Percentiles rank a stretch among this genome's conserved stretches.
These are phyloP conservation scores for Numenius phaeopus DNA, from an alignment of 2,797 vertebrate species.

Conservation along the genomic window DNA sequence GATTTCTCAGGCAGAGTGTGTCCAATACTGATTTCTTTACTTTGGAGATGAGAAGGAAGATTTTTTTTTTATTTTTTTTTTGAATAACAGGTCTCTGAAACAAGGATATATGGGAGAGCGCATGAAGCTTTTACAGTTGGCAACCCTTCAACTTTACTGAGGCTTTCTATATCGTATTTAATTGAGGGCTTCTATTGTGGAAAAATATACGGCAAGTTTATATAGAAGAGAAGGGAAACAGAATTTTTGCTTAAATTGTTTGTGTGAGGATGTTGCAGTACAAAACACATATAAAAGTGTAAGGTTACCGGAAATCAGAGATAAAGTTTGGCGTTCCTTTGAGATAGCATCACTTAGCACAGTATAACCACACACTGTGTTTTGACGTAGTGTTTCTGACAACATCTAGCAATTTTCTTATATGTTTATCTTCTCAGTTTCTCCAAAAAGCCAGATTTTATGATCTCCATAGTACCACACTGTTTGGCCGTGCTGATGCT, in stretches of 20 bases:
- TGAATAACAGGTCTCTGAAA: neutral
- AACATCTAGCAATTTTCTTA: neutral
- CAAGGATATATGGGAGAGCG: neutral
- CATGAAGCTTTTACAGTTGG: neutral
- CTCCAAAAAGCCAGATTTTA: neutral
- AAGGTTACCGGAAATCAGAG: slow-evolving; percentile 26
- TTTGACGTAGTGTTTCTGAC: neutral
- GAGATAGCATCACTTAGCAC: slow-evolving; percentile 31
- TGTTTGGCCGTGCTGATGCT: rapidly evolving
- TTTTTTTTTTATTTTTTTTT: neutral
- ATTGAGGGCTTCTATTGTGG: neutral
- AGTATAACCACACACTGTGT: neutral
- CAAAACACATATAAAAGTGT: neutral
- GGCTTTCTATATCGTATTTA: neutral
- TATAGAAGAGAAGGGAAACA: neutral
- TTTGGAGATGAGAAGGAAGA: neutral
- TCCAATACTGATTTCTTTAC: neutral
- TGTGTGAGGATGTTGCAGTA: neutral
- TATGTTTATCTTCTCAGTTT: neutral
- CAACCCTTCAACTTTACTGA: neutral
- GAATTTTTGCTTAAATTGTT: neutral
- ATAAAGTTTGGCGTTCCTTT: neutral
- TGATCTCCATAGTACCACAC: rapidly evolving
- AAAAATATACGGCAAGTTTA: neutral
- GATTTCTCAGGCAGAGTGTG: neutral